Base-by-base conservation (phyloP, 2,888 invertebrate genomes). In the Pelosia muscerda region DNA sequence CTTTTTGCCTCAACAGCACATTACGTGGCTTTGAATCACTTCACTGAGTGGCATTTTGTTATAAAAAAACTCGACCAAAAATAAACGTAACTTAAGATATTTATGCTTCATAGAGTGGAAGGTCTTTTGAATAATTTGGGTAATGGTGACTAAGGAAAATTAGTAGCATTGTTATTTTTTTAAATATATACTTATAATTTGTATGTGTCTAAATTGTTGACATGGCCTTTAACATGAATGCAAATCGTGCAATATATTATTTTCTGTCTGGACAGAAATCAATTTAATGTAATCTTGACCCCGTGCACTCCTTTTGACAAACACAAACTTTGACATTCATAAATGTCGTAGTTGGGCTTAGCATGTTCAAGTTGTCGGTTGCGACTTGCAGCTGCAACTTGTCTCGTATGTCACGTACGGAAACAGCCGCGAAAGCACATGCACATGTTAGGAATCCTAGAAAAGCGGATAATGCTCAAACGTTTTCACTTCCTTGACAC, bases 1-100 rank as follows among this genome's bases (percentile, higher is more conserved):
- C 78, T 81, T 86, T 88, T 86, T 77, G 84, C 86, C 82, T 83
- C 82, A 84, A 86, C 86, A 85, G 84, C 85, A 87, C 84, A 89
- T 89, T 88, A 87, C 84, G 85, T 81, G 84, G 83, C 82, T 81
- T 81, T 83, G 83, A 85, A 84, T 84, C 81, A 84, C 79, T 84
- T 81, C 81, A 83, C 83, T 84, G 84, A 84, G 83, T 82, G 79
- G 79, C 82, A 82, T 76, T 77, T 78, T 72, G 73, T 73, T 74
- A 77, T 76, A 83, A 84, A 84, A n/a, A 86, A 85, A 86, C 79
- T 78, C 75, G 73, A 79, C 77, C 73, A 79, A 78, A 77, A 76
- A 79, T 78, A 79, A 77, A 79, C 68, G 75, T 75, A 80, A 75
- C 77, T 76, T 72, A 66, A 78, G 76, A 79, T 79, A 76, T 79